Evolutionary conservation across 2,113 vertebrate genomes (phyloP), one percentile per base, ranked within the genome.

Genomic region (Plecturocebus donacophilus): DNA sequence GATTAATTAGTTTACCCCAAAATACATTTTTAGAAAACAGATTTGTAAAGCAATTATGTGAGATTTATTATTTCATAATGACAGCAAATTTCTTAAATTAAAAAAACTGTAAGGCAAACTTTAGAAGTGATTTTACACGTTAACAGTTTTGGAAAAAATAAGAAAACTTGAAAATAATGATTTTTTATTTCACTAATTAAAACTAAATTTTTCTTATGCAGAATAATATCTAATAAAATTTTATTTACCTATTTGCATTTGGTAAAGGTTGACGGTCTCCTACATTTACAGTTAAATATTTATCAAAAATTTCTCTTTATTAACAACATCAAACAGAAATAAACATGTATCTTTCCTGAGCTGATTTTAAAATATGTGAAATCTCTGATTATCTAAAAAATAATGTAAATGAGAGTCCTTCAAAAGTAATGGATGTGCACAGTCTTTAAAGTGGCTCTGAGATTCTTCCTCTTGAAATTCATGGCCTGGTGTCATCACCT

Each of bases 171-270:
- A 17, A 87, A 70, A 49, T 70, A 45, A n/a, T 10, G 27, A 64
- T 84, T 92, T 91, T 90, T n/a, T 10, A 23, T 77, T 92, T 90
- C 38, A 77, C 92, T 88, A 27, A 81, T 85, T 92, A 85, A 90
- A 94, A 85, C 45, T 91, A 32, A 21, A 81, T 38, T 75, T 70
- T 73, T 47, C 25, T 42, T 14, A 21, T 45, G 47, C 13, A 90
- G 49, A 90, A 91, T 79, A 38, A 83, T 66, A 1, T 19, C 54
- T 83, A 70, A 52, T 45, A 82, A 94, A 58, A 92, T 79, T 87
- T 21, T 71, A 49, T n/a, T 83, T 88, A 90, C 8, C 45, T 95
- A 64, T 64, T 64, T 64, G 61, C 61, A 95, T 52, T 82, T 87
- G 64, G 93, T 82, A 81, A 94, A 30, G 54, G 27, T 8, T 84